phyloP scores from a whole-genome alignment of 2,797 vertebrate species.

The Lutra lutra region DNA sequence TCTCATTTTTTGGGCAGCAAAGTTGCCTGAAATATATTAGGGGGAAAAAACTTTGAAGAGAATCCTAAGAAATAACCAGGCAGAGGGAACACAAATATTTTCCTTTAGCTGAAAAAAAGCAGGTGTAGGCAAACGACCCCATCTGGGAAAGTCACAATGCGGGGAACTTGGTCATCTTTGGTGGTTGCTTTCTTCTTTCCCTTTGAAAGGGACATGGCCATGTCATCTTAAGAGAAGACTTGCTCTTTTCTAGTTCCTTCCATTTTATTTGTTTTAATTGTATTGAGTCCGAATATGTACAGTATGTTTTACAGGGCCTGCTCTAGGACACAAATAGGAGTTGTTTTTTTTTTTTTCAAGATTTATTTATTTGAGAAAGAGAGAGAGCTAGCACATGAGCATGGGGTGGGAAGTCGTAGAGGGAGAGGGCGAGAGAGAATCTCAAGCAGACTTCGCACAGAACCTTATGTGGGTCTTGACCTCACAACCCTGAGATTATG shows the following conservation, averaged over 20 bases:
- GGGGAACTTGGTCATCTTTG: background rate
- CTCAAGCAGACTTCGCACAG: background rate
- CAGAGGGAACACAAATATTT: conserved; percentile 19
- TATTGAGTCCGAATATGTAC: background rate
- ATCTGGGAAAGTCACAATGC: background rate
- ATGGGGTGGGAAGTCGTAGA: background rate
- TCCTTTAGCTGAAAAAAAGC: background rate
- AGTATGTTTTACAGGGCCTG: background rate
- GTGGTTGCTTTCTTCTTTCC: background rate
- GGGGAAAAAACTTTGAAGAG: background rate
- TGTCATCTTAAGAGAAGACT: background rate
- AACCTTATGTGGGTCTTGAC: background rate
- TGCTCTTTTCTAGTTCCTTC: background rate
- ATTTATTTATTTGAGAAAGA: background rate
- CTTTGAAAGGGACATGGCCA: background rate
- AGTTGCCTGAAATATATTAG: conserved; percentile 34
- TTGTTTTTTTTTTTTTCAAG: background rate
- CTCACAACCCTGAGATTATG: background rate
- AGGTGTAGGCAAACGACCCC: background rate
- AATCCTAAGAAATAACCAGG: background rate
- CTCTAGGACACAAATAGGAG: background rate
- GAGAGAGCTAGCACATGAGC: background rate
- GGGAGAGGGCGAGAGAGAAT: background rate
- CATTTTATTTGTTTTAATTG: background rate
- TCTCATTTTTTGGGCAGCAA: background rate